Evolutionary conservation across 2,113 vertebrate species (phyloP), one percentile per base, ranked within the genome.

Genomic region (Tyto alba): DNA sequence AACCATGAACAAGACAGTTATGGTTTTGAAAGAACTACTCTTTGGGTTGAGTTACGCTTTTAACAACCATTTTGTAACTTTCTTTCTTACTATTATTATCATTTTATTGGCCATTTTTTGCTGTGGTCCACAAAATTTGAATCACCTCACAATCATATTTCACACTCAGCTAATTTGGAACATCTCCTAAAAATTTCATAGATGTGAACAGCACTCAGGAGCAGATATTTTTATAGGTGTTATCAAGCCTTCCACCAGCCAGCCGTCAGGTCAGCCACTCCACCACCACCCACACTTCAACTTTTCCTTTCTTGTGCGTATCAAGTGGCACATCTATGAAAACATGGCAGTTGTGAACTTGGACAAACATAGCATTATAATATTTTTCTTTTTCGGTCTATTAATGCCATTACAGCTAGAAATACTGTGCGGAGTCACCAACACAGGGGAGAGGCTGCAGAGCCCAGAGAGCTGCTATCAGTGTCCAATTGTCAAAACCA

Each of bases 61-160:
- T 86, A 85, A 71, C 68, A 96, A 94, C 66, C 50, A 73, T 69
- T 88, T 48, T 68, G 40, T 93, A 87, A 83, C 80, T 75, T 66
- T 12, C 47, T 81, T 91, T 75, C 53, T 82, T 89, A 45, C 13
- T 88, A n/a, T 36, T 91, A 91, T 80, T 74, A 68, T 26, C 77
- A 55, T 56, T 97, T 92, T 94, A 92, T 90, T 81, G 30, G 48
- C 13, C 25, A 59, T 66, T 81, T 95, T 88, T 96, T 84, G 76
- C 85, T 95, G 75, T 11, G 12, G 72, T 81, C 77, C 62, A 88
- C 84, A 96, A 93, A 93, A 91, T n/a, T 81, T 4, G 8, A 55
- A 79, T 94, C 66, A 96, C 59, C 34, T 92, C 59, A 88, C 59
- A 85, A 92, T 80, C 63, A 36, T 88, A 89, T 90, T 92, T 85